Evolutionary conservation across 2,888 invertebrate genomes (phyloP).

Genomic region (Lithophane ornitopus): DNA sequence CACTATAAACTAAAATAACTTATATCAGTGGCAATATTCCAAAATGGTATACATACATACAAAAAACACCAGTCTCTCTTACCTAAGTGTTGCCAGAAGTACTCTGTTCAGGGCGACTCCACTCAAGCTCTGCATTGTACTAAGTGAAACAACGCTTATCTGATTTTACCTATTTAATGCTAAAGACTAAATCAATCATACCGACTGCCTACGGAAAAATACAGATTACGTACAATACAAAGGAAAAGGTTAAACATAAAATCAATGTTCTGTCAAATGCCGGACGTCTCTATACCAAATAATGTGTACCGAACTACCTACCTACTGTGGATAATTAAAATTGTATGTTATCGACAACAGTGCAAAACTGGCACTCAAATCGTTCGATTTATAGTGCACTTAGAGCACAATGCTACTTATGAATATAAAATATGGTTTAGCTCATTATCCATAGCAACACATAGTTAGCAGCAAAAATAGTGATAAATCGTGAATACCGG

Average conservation of each 20-base stretch:
- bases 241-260: neutral
- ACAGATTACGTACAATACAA: neutral
- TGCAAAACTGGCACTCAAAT: neutral
- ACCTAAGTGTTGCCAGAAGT: constrained; percentile 83
- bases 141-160: constrained; percentile 78
- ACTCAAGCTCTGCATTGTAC: constrained; percentile 85
- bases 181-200: constrained; percentile 4
- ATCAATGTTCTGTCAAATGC: neutral
- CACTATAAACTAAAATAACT: too few relatives aligned
- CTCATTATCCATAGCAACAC: neutral
- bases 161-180: neutral
- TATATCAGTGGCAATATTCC: neutral
- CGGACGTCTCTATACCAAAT: too few relatives aligned
- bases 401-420: neutral
- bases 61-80: constrained; percentile 44
- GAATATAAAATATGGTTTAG: constrained; percentile 59
- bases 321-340: neutral
- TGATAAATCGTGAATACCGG: neutral
- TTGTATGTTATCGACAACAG: neutral
- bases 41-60: neutral
- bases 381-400: neutral
- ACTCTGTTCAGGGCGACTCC: constrained; percentile 81
- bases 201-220: neutral
- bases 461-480: neutral
- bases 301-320: neutral